Base-by-base conservation (phyloP, 2,888 invertebrate species). In the Tenthredo scrophulariae region DNA sequence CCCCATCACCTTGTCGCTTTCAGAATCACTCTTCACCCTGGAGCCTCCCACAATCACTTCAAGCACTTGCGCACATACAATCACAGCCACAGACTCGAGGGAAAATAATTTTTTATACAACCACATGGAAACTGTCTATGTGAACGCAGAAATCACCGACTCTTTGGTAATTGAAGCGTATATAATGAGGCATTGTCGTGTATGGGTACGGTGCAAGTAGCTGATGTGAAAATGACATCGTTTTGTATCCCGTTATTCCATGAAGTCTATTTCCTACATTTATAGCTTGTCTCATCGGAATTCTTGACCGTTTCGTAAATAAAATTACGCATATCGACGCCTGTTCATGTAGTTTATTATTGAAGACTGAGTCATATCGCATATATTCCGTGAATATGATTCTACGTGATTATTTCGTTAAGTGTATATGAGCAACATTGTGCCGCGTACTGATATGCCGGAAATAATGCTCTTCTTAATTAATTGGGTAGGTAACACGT, bases 21-120 rank as follows among this genome's bases (percentile, higher is more conserved):
- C 72, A 74, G 22, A 74, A n/a, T 43, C 43, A 72, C 40, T 43
- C 72, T 40, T 72, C n/a, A 40, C 18, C 40, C 37, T 37, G 0
- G 37, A 40, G n/a, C 72, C 40, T 40, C 40, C 43, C n/a, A 72
- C 72, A 72, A 72, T 72, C 43, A 74, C 72, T 74, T 74, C 10
- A n/a, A 22, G 43, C 22, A 74, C 22, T 43, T 74, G 37, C 18
- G 18, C 33, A 29, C 67, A 7, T 74, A 40, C n/a, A 72, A 72
- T 43, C 72, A 40, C 72, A 40, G 33, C 33, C 62, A 67, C 13
- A 26, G 0, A 33, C 15, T 1, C 6, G 29, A 13, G 22, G 26
- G 22, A 13, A 4, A 62, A 22, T 9, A 26, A 62, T 26, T 54
- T 54, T n/a, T n/a, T 1, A 54, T 7, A 54, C n/a, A 54, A 54